Percentiles rank a stretch among this genome's conserved stretches.
Conservation (phyloP, 2,113 vertebrate genomes). For the Alectura lathami region DNA sequence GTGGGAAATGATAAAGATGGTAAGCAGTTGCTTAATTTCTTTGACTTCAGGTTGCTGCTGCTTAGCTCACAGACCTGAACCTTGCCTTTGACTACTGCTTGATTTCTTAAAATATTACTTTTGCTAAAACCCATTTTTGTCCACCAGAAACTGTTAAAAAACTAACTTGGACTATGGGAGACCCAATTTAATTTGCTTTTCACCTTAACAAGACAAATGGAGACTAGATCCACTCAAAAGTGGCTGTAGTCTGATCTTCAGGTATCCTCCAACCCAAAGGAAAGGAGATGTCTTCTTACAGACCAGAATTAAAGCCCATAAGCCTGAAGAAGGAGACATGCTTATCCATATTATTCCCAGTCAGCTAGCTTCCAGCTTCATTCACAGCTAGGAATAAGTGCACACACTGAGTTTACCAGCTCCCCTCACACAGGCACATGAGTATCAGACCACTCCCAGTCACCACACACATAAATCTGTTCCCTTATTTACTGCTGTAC, state of each 20-base stretch:
- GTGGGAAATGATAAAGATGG: neutral
- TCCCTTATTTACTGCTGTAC: neutral
- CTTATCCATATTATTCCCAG: rapidly evolving
- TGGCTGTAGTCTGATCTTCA: neutral
- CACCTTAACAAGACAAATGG: neutral
- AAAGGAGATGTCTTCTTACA: neutral
- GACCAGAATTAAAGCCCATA: neutral
- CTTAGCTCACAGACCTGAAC: neutral
- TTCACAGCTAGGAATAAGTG: neutral
- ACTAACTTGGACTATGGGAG: neutral
- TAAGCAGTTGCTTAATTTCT: neutral
- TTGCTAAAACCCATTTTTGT: neutral
- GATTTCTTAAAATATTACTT: neutral
- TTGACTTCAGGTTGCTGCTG: neutral
- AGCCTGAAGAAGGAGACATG: neutral
- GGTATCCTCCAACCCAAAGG: neutral
- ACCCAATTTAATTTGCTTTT: neutral
- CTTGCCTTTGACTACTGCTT: neutral
- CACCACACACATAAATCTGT: neutral
- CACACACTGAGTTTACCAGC: neutral
- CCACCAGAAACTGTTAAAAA: neutral
- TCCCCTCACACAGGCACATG: neutral
- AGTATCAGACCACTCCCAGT: neutral
- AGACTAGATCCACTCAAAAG: neutral
- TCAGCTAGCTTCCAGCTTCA: neutral